Conservation (phyloP, 2,797 vertebrate genomes). For the Trematomus bernacchii region DNA sequence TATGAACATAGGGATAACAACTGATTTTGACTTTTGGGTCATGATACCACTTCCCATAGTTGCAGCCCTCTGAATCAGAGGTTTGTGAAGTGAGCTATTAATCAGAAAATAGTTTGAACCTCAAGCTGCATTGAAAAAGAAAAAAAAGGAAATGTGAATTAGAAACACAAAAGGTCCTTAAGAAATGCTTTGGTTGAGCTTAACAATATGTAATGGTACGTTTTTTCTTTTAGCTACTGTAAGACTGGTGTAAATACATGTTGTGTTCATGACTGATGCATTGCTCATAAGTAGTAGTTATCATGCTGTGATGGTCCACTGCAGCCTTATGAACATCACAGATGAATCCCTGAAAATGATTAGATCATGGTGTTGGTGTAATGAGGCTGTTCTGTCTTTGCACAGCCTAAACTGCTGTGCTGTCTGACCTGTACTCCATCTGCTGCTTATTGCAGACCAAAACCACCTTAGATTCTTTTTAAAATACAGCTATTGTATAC, state of each 20-base stretch:
- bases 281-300: conserved; percentile 1
- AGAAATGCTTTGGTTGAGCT: not conserved
- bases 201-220: not conserved
- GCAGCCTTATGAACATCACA: conserved; percentile 33
- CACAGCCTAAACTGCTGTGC: conserved; percentile 13
- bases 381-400: conserved; percentile 34
- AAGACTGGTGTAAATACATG: too few species aligned
- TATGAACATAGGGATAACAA: not conserved
- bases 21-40: conserved; percentile 1
- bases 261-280: not conserved
- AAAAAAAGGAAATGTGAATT: conserved; percentile 1
- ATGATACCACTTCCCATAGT: not conserved
- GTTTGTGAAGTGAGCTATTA: conserved; percentile 19
- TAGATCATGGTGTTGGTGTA: conserved; percentile 7
- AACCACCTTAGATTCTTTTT: not conserved
- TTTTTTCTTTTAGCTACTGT: too few species aligned
- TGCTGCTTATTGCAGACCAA: not conserved
- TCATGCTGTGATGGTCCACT: conserved; percentile 11
- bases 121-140: conserved; percentile 11
- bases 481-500: not conserved
- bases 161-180: not conserved
- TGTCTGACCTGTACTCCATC: conserved; percentile 5
- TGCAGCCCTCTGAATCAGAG: conserved; percentile 26
- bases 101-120: conserved; percentile 13
- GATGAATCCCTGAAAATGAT: conserved; percentile 37